A percentile compares a stretch with the other conserved stretches of the same genome.
phyloP scores from a whole-genome alignment of 2,797 vertebrate genomes.

The Tokudaia tokunoshimensis region DNA sequence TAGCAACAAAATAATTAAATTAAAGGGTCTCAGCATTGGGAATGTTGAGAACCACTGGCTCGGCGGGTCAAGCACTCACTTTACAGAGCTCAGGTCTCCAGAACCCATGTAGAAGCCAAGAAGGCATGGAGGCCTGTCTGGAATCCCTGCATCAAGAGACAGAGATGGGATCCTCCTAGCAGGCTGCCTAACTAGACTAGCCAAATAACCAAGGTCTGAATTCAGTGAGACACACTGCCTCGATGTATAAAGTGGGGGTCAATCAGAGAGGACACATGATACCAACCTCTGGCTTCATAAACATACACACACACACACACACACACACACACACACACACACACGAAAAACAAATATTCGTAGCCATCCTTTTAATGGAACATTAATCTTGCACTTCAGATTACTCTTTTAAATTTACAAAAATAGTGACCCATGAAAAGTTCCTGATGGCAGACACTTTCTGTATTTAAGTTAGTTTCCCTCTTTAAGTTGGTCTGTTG shows the following conservation, averaged over 20 bases:
- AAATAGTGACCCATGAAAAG: constrained; percentile 18
- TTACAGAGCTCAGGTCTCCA: background rate
- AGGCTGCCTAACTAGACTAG: background rate
- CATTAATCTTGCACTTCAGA: constrained; percentile 24
- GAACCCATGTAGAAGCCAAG: background rate
- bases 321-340: background rate
- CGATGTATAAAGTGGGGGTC: background rate
- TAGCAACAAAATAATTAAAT: background rate
- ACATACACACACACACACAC: background rate
- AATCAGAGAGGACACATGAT: background rate
- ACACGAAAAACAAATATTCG: background rate
- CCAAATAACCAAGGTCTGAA: background rate
- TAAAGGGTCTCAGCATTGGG: background rate
- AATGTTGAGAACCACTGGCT: background rate
- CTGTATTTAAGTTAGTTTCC: constrained; percentile 49
- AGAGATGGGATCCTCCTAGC: background rate
- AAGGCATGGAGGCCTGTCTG: background rate
- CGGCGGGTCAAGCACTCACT: background rate
- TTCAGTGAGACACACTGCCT: background rate
- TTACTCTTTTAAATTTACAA: constrained; percentile 44
- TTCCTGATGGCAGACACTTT: background rate
- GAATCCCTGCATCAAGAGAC: background rate
- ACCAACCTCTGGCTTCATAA: background rate
- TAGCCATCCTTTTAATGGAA: background rate
- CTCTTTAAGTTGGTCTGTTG: background rate